phyloP scores from a whole-genome alignment of 2,888 invertebrate species.

The Nomada ruficornis region DNA sequence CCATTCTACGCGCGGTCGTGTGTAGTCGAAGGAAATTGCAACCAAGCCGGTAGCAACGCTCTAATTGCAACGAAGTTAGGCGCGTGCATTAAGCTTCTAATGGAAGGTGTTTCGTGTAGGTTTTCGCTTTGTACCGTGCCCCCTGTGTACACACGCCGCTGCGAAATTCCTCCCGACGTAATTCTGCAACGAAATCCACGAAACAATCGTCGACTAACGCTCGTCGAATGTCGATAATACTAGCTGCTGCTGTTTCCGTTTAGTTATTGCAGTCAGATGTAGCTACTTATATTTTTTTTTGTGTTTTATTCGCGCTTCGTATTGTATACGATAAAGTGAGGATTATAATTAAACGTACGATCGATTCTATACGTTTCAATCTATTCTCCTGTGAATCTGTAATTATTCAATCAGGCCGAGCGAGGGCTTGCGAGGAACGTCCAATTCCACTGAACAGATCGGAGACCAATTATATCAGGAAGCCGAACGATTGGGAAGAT shows the following conservation, averaged over 20 bases:
- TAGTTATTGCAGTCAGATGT: no score
- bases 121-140: constrained; percentile 47
- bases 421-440: constrained; percentile 77
- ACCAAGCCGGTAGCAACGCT: constrained; percentile 46
- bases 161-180: constrained; percentile 36
- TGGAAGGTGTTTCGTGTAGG: constrained; percentile 63
- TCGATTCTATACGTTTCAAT: background rate
- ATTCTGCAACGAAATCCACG: constrained; percentile 21
- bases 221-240: constrained; percentile 8
- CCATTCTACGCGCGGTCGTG: constrained; percentile 62
- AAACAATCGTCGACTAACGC: constrained; percentile 15
- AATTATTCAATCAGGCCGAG: constrained; percentile 77
- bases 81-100: constrained; percentile 67
- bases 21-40: constrained; percentile 68
- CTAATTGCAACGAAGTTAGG: constrained; percentile 69
- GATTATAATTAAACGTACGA: background rate
- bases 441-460: constrained; percentile 76
- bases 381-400: background rate
- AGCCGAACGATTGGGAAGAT: constrained; percentile 81
- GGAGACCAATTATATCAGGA: constrained; percentile 79
- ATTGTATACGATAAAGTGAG: no score
- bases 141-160: constrained; percentile 20
- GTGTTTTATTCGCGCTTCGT: no score
- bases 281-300: background rate
- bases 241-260: no score